Percentiles rank a stretch among this genome's conserved stretches.
Evolutionary conservation across 1,140 invertebrate genomes (phyloP).

Genomic region (Drosophila micromelanica): DNA sequence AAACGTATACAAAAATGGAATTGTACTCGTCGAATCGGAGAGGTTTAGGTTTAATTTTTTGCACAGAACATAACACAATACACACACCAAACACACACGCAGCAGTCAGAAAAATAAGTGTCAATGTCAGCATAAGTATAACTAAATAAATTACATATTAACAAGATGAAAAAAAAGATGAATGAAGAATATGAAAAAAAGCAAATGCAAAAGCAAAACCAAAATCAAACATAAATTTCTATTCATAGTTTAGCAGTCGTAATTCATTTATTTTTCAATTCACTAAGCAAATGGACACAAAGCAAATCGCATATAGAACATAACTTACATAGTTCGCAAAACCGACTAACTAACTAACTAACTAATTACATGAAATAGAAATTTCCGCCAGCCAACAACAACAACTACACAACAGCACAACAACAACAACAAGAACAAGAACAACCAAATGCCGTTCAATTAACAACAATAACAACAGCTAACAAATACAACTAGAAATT

Average conservation of each 20-base stretch:
- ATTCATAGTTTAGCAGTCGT: constrained; percentile 77
- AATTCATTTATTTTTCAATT: constrained; percentile 69
- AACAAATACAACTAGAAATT: constrained; percentile 10
- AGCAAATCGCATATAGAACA: constrained; percentile 64
- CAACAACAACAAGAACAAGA: constrained; percentile 40
- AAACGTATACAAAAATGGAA: constrained; percentile 39
- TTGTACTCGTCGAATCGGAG: constrained; percentile 19
- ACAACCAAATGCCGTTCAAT: constrained; percentile 68
- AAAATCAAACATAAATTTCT: constrained; percentile 64
- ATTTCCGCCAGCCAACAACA: constrained; percentile 63
- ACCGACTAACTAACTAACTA: constrained; percentile 45
- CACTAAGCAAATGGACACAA: constrained; percentile 58
- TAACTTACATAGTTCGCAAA: constrained; percentile 67
- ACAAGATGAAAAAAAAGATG: constrained; percentile 15
- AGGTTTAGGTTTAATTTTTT: constrained; percentile 68
- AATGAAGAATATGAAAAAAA: constrained; percentile 37
- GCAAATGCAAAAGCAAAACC: constrained; percentile 18
- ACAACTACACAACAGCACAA: constrained; percentile 47
- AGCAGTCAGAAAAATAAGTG: constrained; percentile 34
- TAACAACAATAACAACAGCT: constrained; percentile 42
- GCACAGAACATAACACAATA: too few relatives aligned
- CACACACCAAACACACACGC: constrained; percentile 29
- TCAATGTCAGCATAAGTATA: constrained; percentile 69
- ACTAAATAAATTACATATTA: constrained; percentile 46
- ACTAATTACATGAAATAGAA: constrained; percentile 57